Conservation (phyloP, 2,113 vertebrate species). For the Saguinus imperator region DNA sequence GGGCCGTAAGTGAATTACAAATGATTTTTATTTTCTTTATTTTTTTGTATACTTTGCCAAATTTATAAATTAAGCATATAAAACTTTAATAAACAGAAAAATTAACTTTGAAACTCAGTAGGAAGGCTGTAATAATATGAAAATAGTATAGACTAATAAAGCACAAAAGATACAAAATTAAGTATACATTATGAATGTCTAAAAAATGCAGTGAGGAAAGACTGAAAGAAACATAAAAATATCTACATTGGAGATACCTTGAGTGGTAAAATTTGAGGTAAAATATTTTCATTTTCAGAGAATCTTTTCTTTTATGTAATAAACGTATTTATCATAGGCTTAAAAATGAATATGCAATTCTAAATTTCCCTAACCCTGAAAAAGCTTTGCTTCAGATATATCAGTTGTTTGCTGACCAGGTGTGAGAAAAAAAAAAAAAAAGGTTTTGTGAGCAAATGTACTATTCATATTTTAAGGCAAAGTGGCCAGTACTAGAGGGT, state of each 20-base stretch:
- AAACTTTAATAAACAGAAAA: background rate
- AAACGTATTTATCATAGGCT: background rate
- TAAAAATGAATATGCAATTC: constrained; percentile 27
- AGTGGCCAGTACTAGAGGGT: background rate
- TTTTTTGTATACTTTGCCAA: background rate
- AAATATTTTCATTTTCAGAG: background rate
- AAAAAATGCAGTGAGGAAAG: background rate
- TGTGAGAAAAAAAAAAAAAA: background rate
- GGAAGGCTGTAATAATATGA: background rate
- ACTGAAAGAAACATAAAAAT: background rate
- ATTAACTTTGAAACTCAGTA: background rate
- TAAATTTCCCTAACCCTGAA: background rate
- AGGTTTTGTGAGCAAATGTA: background rate
- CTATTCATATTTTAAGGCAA: background rate
- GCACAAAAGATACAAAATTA: background rate
- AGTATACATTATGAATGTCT: background rate
- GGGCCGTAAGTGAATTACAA: background rate
- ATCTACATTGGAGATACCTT: background rate
- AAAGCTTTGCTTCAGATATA: background rate
- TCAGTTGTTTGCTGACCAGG: constrained; percentile 1
- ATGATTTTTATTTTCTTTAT: constrained; percentile 35
- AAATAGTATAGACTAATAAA: background rate
- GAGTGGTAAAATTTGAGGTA: background rate
- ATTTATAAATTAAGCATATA: background rate
- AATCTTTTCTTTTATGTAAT: background rate